These are phyloP conservation scores for Marasmarcha lunaedactyla DNA, from an alignment of 2,888 invertebrate species.

Conservation along the genomic window DNA sequence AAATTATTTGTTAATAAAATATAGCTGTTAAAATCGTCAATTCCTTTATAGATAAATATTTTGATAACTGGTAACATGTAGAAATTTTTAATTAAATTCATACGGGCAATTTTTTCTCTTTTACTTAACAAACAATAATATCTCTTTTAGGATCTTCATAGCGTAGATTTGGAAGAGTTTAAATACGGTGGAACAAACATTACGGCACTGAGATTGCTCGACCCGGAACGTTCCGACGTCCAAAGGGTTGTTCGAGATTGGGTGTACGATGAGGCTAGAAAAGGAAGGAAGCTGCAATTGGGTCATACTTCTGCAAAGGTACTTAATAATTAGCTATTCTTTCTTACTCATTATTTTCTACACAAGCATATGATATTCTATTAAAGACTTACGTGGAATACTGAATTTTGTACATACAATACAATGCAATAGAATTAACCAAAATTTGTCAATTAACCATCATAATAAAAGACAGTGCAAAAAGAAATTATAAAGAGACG, in stretches of 20 bases:
- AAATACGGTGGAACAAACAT: constrained; percentile 96
- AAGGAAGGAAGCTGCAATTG: constrained; percentile 72
- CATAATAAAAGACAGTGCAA: too few relatives aligned
- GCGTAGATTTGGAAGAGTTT: constrained; percentile 92
- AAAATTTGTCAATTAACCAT: constrained; percentile 7
- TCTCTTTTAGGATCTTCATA: constrained; percentile 94
- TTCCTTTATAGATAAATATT: too few relatives aligned
- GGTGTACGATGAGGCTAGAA: constrained; percentile 80
- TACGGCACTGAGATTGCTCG: constrained; percentile 90
- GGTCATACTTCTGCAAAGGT: constrained; percentile 71
- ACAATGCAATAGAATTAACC: too few relatives aligned
- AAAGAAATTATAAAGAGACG: too few relatives aligned
- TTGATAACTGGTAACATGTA: too few relatives aligned
- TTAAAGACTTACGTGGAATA: too few relatives aligned
- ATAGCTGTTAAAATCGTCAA: too few relatives aligned
- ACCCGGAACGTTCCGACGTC: constrained; percentile 84
- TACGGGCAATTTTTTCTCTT: too few relatives aligned
- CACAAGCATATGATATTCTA: constrained; percentile 6
- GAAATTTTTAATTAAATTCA: too few relatives aligned
- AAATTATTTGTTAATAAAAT: too few relatives aligned
- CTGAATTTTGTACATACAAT: too few relatives aligned
- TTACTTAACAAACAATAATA: too few relatives aligned
- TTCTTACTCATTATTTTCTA: neutral
- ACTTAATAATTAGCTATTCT: constrained; percentile 19
- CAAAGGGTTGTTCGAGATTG: constrained; percentile 83